Base-by-base conservation (phyloP, 1,140 invertebrate species). In the Drosophila nebulosa region DNA sequence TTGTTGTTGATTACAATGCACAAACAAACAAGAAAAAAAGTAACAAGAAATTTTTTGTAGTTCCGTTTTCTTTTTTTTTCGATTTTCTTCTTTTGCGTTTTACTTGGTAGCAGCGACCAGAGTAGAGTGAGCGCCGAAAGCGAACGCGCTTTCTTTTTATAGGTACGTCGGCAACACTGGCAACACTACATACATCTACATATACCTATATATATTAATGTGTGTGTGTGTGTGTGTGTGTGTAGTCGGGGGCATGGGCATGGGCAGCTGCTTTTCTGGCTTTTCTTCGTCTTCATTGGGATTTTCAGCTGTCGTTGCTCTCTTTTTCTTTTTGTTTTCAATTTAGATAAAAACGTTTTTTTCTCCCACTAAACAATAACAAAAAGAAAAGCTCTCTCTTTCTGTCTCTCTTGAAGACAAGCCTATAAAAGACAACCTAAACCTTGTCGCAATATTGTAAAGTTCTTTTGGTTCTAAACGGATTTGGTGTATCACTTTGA, bases 121-220 rank as follows among this genome's bases (percentile, higher is more conserved):
- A 21, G 39, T 21, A 46, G 83, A 88, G 83, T 88, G 83, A 88
- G 83, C 79, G 75, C 78, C 70, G 78, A 79, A 76, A 73, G 71
- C 84, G 75, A 88, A 59, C 69, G 75, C 69, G 64, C 64, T 89
- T 89, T 84, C 75, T 84, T 88, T 86, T 89, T 88, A 88, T 86
- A 86, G 83, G 74, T 59, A 39, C 70, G 66, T 36, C 51, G 36
- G 16, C 21, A n/a, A 52, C 30, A 30, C 21, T 42, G 39, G 6
- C 53, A 68, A 9, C 14, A 10, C 9, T 55, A 76, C 50, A 26
- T 59, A 52, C 50, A 63, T 53, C 61, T 30, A 50, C 36, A 39
- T 9, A n/a, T 7, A 10, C 12, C 2, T 12, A 32, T 10, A n/a
- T 32, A 10, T 32, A 32, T 12, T 5, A 10, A 21, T 42, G 5